Evolutionary conservation across 2,113 vertebrate species (phyloP), one percentile per base, ranked within the genome.

Genomic region (Sebastes schlegelii): DNA sequence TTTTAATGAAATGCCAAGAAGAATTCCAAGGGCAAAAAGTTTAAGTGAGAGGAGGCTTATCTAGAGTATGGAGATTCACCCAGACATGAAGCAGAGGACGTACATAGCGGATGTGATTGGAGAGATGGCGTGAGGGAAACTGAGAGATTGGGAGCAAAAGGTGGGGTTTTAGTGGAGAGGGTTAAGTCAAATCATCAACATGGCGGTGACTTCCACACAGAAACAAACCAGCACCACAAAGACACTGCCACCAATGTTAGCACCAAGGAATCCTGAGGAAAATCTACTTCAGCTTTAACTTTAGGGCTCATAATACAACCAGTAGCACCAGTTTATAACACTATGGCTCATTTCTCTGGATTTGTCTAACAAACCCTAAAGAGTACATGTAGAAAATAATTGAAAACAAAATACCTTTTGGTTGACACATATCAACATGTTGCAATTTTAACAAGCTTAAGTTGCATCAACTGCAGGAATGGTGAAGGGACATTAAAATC

Each of bases 181-280:
- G 80, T 88, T 87, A 77, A 48, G 64, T 75, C 40, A 84, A 34
- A 87, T 92, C 72, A 89, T 71, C 51, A 66, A 55, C 52, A 79
- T 45, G 45, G 84, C 76, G 55, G 51, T 52, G 65, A 84, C 55
- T 61, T 66, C 45, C 43, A 78, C 70, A 74, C 14, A 72, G 46
- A 19, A 68, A 86, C 70, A 81, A 77, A 79, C 75, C 75, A 80
- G 4, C 80, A 84, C 73, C 67, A 84, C 4, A 4, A 54, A 52
- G 51, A 83, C 84, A 34, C 91, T 84, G 80, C 74, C 90, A 92
- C 91, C 91, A 71, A 40, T 60, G 77, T 93, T 88, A 93, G 84
- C 79, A 60, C 70, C 65, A 45, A 77, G 67, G 75, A 58, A 68
- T 60, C 54, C 51, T 8, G 23, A 71, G 43, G 51, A 60, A 65